Base-by-base conservation (phyloP, 2,797 vertebrate species). In the Sebastiscus albofasciatus region DNA sequence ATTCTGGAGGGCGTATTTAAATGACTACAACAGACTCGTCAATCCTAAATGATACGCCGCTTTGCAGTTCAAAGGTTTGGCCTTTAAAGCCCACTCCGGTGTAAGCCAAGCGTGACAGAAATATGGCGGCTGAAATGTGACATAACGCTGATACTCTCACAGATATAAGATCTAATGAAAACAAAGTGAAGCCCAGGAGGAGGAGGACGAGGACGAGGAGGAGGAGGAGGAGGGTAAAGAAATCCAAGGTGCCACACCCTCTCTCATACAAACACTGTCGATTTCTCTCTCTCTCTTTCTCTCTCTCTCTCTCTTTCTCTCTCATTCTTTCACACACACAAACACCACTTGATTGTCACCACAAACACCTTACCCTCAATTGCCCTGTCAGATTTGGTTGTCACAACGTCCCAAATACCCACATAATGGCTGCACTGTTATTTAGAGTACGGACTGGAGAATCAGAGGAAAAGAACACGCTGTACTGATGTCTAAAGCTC, bases 351-450 rank as follows among this genome's bases (percentile, higher is more conserved):
- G 39, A 77, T 72, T 61, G 55, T 61, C 85, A 64, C 75, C 84
- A 22, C 87, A 84, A 86, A 92, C 86, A 92, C 90, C 83, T 90
- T 87, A 66, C 68, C 86, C 82, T 87, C 84, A 72, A 62, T 49
- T 69, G 75, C 70, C 77, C 79, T 5, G 52, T 81, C 79, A 54
- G 78, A 70, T 68, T 68, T n/a, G 54, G 22, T 27, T 80, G 80
- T 79, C 86, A 82, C 33, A 80, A 39, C 52, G 68, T 42, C 79
- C 58, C 75, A 59, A 84, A 81, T 54, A 76, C 55, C 75, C 80
- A 24, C 81, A 92, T 79, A 86, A 87, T 86, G 75, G 73, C n/a
- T 4, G 72, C 67, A 13, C 72, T 62, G 68, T 73, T 87, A 71
- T 86, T 88, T 46, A 16, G 76, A 85, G 87, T 86, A 78, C 83